Percentiles rank a stretch among this genome's conserved stretches.
phyloP scores from a whole-genome alignment of 2,113 vertebrate species.

The Brachyhypopomus occidentalis region DNA sequence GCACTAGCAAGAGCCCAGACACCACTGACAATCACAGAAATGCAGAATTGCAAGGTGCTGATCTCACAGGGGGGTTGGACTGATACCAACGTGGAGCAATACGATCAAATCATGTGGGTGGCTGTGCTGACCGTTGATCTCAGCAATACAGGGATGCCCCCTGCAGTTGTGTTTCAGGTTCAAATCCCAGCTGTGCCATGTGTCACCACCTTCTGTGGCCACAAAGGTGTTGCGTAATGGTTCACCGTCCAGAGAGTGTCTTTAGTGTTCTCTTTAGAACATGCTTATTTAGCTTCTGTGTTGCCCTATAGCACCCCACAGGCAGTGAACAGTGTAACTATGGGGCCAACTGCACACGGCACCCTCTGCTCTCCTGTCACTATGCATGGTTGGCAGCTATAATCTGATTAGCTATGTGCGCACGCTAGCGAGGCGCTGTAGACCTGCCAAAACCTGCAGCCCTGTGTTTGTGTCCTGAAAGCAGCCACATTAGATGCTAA shows the following conservation, averaged over 20 bases:
- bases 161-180: not conserved
- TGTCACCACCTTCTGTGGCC: not conserved
- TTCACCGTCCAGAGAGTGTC: not conserved
- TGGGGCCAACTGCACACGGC: conserved; percentile 14
- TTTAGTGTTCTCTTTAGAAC: too few species aligned
- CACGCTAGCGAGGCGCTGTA: conserved; percentile 7
- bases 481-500: not conserved
- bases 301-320: not conserved
- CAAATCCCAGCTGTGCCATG: not conserved
- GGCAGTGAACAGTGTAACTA: not conserved
- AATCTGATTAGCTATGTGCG: conserved; percentile 29
- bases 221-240: too few species aligned
- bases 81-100: not conserved
- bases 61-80: not conserved
- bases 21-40: not conserved
- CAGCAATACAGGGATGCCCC: not conserved
- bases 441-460: conserved; percentile 29
- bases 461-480: conserved; percentile 7
- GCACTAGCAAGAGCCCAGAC: not conserved
- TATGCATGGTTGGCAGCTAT: not conserved
- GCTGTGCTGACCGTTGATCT: not conserved
- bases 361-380: not conserved
- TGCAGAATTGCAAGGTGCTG: not conserved
- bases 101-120: not conserved
- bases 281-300: too few species aligned